These are phyloP conservation scores for Gallinago media DNA, from an alignment of 2,113 vertebrate genomes.

Conservation along the genomic window DNA sequence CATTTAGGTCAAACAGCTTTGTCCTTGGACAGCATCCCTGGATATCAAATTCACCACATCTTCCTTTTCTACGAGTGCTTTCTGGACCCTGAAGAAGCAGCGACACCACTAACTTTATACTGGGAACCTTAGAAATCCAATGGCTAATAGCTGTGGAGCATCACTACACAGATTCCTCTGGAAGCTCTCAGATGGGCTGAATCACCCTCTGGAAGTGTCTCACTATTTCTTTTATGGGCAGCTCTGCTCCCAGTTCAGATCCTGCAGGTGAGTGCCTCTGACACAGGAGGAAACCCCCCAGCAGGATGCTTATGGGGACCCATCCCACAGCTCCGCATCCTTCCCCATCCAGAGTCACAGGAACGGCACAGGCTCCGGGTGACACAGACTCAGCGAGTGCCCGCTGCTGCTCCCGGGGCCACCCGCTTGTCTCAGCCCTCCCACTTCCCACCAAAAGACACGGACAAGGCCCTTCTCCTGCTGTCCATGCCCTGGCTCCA, in stretches of 20 bases:
- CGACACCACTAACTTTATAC: neutral
- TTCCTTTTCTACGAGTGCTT: neutral
- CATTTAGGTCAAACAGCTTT: constrained; percentile 57
- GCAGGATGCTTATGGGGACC: neutral
- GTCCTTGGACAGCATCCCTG: constrained; percentile 42
- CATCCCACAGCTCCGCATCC: neutral
- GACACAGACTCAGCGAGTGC: neutral
- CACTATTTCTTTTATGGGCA: fast-evolving
- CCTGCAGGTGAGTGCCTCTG: neutral
- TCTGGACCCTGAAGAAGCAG: neutral
- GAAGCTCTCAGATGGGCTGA: neutral
- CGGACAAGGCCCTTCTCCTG: neutral
- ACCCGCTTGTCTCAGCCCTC: neutral
- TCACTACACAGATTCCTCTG: neutral
- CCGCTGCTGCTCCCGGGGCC: neutral
- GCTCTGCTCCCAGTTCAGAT: neutral
- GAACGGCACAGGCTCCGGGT: neutral
- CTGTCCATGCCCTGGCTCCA: neutral
- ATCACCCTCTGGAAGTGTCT: neutral
- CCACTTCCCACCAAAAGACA: neutral
- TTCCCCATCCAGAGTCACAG: fast-evolving
- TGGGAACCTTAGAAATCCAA: neutral
- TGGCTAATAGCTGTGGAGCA: neutral
- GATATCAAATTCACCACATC: neutral
- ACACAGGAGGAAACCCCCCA: neutral